Evolutionary conservation across 2,888 invertebrate genomes (phyloP).

Genomic region (Diplolepis rosae): DNA sequence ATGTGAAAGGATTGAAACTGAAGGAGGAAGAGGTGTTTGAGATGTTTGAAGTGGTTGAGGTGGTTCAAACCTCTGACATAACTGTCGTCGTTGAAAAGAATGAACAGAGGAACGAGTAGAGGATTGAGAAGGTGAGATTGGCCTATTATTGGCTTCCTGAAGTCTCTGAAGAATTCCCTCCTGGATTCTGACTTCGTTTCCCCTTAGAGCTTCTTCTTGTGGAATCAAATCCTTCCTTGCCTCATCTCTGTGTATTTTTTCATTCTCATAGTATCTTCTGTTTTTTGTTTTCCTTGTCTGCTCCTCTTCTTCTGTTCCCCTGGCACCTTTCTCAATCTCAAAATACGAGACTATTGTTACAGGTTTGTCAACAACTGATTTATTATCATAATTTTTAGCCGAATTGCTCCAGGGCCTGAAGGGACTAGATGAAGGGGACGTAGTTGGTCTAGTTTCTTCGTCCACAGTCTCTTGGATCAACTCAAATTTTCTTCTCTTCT

Average conservation of each 20-base stretch:
- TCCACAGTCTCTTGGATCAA: constrained; percentile 68
- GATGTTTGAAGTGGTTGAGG: constrained; percentile 61
- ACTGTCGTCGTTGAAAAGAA: constrained; percentile 52
- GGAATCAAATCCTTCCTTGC: constrained; percentile 17
- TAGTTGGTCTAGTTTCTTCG: constrained; percentile 57
- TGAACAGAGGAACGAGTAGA: constrained; percentile 37
- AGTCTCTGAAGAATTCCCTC: constrained; percentile 57
- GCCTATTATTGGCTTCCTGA: constrained; percentile 38
- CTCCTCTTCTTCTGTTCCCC: constrained; percentile 16
- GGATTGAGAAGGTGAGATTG: constrained; percentile 6
- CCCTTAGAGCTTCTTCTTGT: constrained; percentile 21
- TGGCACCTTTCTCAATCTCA: constrained; percentile 28
- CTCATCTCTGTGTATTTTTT: constrained; percentile 36
- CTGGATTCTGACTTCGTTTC: constrained; percentile 51
- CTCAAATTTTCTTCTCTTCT: constrained; percentile 77
- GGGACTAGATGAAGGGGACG: constrained; percentile 73
- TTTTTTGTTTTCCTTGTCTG: constrained; percentile 18
- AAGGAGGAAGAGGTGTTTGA: constrained; percentile 34
- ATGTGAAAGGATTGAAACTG: constrained; percentile 39
- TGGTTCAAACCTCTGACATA: constrained; percentile 52
- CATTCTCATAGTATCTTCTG: constrained; percentile 40
- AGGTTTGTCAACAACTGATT: constrained; percentile 30
- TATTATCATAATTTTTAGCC: constrained; percentile 43
- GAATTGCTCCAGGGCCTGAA: constrained; percentile 81
- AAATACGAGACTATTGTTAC: constrained; percentile 7